phyloP scores from a whole-genome alignment of 2,797 vertebrate genomes.

The Iguana delicatissima region DNA sequence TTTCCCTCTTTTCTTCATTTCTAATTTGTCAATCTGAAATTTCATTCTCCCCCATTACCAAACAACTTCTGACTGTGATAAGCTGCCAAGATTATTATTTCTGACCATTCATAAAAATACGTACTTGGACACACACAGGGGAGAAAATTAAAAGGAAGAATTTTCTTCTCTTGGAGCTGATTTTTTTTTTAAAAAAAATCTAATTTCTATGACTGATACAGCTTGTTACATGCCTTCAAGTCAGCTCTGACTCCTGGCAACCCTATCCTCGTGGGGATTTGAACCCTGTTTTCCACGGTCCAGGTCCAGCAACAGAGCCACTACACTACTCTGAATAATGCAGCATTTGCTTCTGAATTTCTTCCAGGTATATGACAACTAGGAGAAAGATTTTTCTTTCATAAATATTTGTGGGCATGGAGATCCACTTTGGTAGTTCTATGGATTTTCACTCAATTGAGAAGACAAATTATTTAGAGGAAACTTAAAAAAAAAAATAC shows the following conservation, averaged over 20 bases:
- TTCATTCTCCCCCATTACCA: conserved; percentile 43
- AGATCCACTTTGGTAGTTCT: conserved; percentile 43
- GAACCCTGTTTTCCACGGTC: too few species aligned
- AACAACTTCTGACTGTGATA: conserved; percentile 37
- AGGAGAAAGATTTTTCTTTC: too few species aligned
- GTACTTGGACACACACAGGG: conserved; percentile 57
- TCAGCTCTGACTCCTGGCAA: too few species aligned
- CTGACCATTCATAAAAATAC: conserved; percentile 53
- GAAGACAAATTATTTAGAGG: background rate
- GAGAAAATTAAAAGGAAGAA: conserved; percentile 48
- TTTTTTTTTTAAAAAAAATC: background rate
- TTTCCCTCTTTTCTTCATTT: conserved; percentile 61
- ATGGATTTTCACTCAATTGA: conserved; percentile 39
- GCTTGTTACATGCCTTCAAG: too few species aligned
- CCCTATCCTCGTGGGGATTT: too few species aligned
- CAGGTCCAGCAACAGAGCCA: too few species aligned
- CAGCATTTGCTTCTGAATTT: conserved; percentile 10
- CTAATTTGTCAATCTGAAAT: conserved; percentile 59
- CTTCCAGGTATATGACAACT: background rate
- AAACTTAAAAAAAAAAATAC: too few species aligned
- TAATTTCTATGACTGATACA: background rate
- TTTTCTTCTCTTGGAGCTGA: conserved; percentile 16
- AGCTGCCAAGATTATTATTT: conserved; percentile 50
- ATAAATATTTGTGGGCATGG: conserved; percentile 9
- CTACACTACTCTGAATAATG: too few species aligned